Conservation (phyloP, 1,140 invertebrate genomes). For the Trichogramma pretiosum region DNA sequence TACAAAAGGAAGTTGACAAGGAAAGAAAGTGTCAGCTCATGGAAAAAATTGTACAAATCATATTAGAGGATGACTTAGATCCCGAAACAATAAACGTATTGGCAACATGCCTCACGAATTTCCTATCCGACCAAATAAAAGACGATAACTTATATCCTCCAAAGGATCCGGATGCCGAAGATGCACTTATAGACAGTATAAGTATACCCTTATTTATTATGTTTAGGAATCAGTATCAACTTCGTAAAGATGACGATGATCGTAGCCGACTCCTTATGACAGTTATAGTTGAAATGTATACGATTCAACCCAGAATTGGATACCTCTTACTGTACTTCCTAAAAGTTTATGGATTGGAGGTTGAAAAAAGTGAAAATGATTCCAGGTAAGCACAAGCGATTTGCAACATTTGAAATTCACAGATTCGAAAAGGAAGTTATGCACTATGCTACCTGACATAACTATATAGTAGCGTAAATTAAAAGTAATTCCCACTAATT, state of each 20-base stretch:
- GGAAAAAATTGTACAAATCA: conserved; percentile 58
- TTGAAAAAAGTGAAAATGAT: conserved; percentile 52
- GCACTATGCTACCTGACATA: no score
- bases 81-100: conserved; percentile 52
- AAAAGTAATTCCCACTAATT: no score
- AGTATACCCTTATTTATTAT: conserved; percentile 73
- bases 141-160: conserved; percentile 48
- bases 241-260: conserved; percentile 68
- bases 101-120: conserved; percentile 47
- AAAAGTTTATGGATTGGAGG: conserved; percentile 61
- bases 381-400: conserved; percentile 31
- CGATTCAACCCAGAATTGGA: conserved; percentile 62
- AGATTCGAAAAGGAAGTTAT: no score
- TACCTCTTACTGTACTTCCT: conserved; percentile 81
- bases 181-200: conserved; percentile 64
- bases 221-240: conserved; percentile 64
- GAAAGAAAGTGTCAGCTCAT: conserved; percentile 59
- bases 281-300: conserved; percentile 67
- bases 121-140: conserved; percentile 45
- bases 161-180: conserved; percentile 44
- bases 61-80: conserved; percentile 58
- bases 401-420: no score
- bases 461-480: no score
- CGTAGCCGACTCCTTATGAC: conserved; percentile 64
- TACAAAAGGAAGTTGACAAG: conserved; percentile 57